A percentile compares a stretch with the other conserved stretches of the same genome.
Conservation (phyloP, 1,140 invertebrate genomes). For the Phortica variegata region DNA sequence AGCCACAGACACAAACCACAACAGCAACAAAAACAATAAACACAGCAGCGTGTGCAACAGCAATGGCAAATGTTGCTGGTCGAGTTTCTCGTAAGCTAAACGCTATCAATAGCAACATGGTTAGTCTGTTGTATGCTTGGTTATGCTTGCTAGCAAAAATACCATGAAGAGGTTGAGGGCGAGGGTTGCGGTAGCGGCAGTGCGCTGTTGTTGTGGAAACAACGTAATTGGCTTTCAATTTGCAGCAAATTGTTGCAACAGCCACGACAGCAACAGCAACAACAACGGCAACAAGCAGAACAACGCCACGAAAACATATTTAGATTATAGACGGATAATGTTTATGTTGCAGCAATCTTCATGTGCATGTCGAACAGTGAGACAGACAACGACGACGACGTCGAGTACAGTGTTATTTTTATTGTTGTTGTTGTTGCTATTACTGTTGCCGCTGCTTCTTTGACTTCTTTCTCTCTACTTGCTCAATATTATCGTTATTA, state of each 20-base stretch:
- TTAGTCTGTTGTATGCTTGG: no score
- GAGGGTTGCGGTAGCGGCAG: not conserved
- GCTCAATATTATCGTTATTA: no score
- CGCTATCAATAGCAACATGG: no score
- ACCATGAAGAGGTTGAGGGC: not conserved
- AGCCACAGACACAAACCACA: constrained; percentile 1
- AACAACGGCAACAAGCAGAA: constrained; percentile 18
- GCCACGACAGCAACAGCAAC: constrained; percentile 41
- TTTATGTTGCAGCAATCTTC: constrained; percentile 28
- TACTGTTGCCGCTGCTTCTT: constrained; percentile 8
- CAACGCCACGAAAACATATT: constrained; percentile 34
- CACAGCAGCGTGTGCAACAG: constrained; percentile 11
- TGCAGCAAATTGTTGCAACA: constrained; percentile 54
- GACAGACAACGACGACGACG: no score
- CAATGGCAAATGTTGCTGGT: not conserved
- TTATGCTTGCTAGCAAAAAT: not conserved
- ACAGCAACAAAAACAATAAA: no score
- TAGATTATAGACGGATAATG: constrained; percentile 55
- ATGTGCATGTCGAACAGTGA: no score
- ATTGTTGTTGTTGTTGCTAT: constrained; percentile 3
- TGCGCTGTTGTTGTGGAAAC: constrained; percentile 49
- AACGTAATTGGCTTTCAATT: constrained; percentile 55
- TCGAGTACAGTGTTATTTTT: not conserved
- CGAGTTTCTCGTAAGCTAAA: constrained; percentile 1
- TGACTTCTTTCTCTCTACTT: no score